phyloP scores from a whole-genome alignment of 2,113 vertebrate species.

The Thamnaconus septentrionalis region DNA sequence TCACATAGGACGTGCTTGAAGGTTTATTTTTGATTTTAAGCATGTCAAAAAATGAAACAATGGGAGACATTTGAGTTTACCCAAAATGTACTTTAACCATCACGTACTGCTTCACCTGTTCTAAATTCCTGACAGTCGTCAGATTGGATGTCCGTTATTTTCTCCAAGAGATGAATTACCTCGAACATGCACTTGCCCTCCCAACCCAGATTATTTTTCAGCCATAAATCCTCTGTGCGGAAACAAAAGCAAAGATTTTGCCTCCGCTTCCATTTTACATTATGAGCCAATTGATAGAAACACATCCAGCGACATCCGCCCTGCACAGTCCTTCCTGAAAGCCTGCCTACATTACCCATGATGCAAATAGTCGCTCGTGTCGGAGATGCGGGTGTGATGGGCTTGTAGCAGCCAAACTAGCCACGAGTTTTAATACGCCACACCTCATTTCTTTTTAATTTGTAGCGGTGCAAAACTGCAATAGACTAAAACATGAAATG shows the following conservation, averaged over 20 bases:
- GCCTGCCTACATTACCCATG: background rate
- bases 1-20: conserved; percentile 21
- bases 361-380: conserved; percentile 10
- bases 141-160: no score
- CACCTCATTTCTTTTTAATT: background rate
- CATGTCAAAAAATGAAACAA: conserved; percentile 14
- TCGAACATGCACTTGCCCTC: conserved; percentile 4
- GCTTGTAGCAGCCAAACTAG: no score
- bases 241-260: no score
- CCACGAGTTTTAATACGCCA: background rate
- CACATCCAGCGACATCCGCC: no score
- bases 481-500: background rate
- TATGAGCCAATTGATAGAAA: no score
- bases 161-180: background rate
- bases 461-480: background rate
- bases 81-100: conserved; percentile 28
- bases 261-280: no score
- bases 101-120: background rate
- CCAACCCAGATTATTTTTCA: background rate
- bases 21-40: conserved; percentile 56
- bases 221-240: no score
- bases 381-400: no score
- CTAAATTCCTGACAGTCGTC: no score
- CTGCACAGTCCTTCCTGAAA: no score
- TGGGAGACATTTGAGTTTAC: conserved; percentile 35